Evolutionary conservation across 30 jellyfish, hydroid and myxozoan species (phyloP).

Genomic region (Pelagia noctiluca): DNA sequence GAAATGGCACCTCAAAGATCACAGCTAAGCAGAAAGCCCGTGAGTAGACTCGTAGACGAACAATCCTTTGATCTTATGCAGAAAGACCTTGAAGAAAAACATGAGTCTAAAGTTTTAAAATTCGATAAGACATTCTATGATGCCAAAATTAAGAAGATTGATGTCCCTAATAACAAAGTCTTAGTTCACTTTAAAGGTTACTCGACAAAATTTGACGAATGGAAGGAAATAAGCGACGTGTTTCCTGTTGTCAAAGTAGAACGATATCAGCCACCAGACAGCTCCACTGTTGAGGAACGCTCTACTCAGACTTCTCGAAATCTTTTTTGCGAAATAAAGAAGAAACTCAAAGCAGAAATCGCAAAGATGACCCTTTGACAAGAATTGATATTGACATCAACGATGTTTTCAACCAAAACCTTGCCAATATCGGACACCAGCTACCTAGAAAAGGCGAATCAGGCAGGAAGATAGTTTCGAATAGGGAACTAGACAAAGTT

Average conservation of each 20-base stretch:
- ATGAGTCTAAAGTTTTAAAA: not conserved
- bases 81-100: not conserved
- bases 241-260: constrained; percentile 26
- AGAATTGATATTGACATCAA: constrained; percentile 11
- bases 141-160: constrained; percentile 14
- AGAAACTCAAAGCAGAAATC: not conserved
- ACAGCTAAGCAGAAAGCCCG: not conserved
- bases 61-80: not conserved
- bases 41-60: constrained; percentile 5
- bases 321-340: constrained; percentile 3
- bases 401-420: not conserved
- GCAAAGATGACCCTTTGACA: constrained; percentile 30
- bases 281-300: not conserved
- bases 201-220: constrained; percentile 12
- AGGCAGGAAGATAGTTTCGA: not conserved
- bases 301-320: not conserved
- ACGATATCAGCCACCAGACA: constrained; percentile 6
- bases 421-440: not conserved
- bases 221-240: not conserved
- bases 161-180: not conserved
- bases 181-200: constrained; percentile 5
- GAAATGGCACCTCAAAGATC: not conserved
- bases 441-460: not conserved
- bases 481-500: not conserved
- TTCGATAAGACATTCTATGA: constrained; percentile 15